A percentile compares a stretch with the other conserved stretches of the same genome.
These are phyloP conservation scores for Archocentrus centrarchus DNA, from an alignment of 2,113 vertebrate species.

Conservation along the genomic window DNA sequence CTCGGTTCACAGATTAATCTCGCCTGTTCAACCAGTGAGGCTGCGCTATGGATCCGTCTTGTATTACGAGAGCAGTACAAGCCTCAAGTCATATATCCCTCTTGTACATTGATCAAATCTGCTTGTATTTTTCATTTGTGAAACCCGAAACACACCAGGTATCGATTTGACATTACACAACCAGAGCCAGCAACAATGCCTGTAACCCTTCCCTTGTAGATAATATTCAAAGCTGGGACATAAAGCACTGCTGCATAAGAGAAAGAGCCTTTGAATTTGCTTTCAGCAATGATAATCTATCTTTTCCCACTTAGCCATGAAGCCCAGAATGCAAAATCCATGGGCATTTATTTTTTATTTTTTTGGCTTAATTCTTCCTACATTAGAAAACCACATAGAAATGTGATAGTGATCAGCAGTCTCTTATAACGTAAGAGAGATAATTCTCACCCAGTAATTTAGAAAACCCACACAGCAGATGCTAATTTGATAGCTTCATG, in stretches of 20 bases:
- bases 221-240: conserved; percentile 66
- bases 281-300: conserved; percentile 56
- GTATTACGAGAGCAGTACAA: conserved; percentile 44
- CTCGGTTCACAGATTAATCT: conserved; percentile 40
- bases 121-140: conserved; percentile 76
- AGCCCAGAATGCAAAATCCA: conserved; percentile 22
- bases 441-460: conserved; percentile 3
- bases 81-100: conserved; percentile 67
- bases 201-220: conserved; percentile 37
- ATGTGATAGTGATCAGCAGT: conserved; percentile 23
- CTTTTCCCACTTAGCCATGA: conserved; percentile 49
- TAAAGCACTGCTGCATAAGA: conserved; percentile 43
- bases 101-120: conserved; percentile 76
- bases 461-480: conserved; percentile 16
- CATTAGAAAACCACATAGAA: conserved; percentile 22
- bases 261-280: conserved; percentile 36
- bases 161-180: conserved; percentile 74
- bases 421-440: conserved; percentile 16
- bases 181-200: conserved; percentile 53
- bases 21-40: not conserved
- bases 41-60: conserved; percentile 51
- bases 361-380: conserved; percentile 15
- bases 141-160: conserved; percentile 56
- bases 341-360: not conserved
- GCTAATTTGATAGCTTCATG: not conserved